Evolutionary conservation across 2,113 vertebrate species (phyloP), one percentile per base, ranked within the genome.

Genomic region (Trogon surrucura): DNA sequence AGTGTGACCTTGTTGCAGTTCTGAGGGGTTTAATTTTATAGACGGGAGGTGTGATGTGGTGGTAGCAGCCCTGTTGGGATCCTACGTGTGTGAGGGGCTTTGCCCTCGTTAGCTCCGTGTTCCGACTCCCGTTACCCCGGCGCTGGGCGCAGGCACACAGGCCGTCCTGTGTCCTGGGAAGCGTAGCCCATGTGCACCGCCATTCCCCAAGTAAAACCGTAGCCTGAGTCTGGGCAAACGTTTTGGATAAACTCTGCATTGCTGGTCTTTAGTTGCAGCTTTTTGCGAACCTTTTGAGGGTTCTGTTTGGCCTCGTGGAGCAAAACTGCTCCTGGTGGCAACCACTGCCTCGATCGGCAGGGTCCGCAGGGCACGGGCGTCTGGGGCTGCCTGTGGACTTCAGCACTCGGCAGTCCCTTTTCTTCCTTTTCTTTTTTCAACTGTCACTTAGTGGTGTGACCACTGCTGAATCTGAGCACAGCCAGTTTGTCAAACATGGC

Each of bases 151-250:
- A 0, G 38, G 6, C 45, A 91, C 92, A 95, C 81, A 91, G 89
- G 86, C 85, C 30, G 56, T 36, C 61, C 95, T 97, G 94, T 95
- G 75, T 69, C 41, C 72, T 90, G 88, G 80, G 61, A 62, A n/a
- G 58, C 26, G 56, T 12, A 93, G 85, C 85, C 67, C 32, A 34
- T 7, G 17, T 66, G 13, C 89, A 92, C 82, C 93, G 93, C 77
- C 50, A 20, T 36, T 84, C 71, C 82, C 38, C 64, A 44, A 11
- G 83, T 53, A 72, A 9, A 88, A 66, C 66, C 53, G 16, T 16
- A 4, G 10, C 48, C 38, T 5, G 0, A 74, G 58, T 15, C 56
- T 53, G 79, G 58, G 32, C 32, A 36, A 27, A 71, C 1, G 0
- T 64, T 41, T 82, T 48, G 62, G 19, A 32, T 60, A 61, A 58